Evolutionary conservation across 2,797 vertebrate species (phyloP).

Genomic region (Tadarida brasiliensis): DNA sequence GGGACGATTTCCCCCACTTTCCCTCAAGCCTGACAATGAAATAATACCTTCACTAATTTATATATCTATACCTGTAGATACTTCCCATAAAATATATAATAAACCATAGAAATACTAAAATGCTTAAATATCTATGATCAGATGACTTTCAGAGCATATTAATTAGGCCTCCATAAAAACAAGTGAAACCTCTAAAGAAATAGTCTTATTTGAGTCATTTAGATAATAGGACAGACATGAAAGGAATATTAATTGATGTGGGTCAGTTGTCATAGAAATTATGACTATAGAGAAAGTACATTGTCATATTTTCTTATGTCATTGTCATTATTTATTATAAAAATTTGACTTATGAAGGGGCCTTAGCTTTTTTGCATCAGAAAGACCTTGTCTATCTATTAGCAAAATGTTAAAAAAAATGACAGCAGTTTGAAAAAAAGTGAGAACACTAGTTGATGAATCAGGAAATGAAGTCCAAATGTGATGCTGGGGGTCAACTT

Average conservation of each 20-base stretch:
- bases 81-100: background rate
- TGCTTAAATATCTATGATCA: background rate
- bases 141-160: background rate
- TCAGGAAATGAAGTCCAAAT: background rate
- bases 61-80: background rate
- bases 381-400: background rate
- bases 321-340: background rate
- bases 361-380: background rate
- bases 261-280: background rate
- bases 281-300: background rate
- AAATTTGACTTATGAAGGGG: background rate
- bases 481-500: background rate
- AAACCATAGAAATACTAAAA: background rate
- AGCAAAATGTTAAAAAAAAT: background rate
- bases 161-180: background rate
- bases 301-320: background rate
- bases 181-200: background rate
- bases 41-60: background rate
- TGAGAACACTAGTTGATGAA: background rate
- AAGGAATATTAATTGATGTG: background rate
- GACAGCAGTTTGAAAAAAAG: background rate
- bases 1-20: background rate
- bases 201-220: background rate
- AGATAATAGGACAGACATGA: background rate
- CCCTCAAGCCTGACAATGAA: background rate